Conservation (phyloP, 1,140 invertebrate genomes). For the Brachionus asplanchnoidis region DNA sequence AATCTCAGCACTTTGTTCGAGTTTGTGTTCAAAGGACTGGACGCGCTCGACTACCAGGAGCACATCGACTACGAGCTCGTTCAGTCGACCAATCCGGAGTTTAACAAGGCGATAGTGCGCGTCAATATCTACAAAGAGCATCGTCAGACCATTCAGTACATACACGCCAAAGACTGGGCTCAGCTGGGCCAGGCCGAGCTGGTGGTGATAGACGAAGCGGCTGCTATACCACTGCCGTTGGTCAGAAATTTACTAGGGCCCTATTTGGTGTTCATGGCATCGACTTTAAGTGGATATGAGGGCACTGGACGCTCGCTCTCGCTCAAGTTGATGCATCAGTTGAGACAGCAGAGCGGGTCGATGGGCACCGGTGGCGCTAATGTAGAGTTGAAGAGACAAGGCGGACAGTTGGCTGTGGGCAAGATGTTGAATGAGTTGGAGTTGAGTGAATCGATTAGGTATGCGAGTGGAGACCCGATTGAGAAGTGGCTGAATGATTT, state of each 20-base stretch:
- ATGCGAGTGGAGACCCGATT: constrained; percentile 76
- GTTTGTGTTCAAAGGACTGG: constrained; percentile 92
- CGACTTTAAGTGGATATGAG: constrained; percentile 97
- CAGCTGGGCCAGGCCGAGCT: constrained; percentile 77
- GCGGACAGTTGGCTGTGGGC: constrained; percentile 52
- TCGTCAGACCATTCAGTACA: constrained; percentile 96
- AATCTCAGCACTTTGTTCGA: constrained; percentile 97
- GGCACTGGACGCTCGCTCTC: constrained; percentile 93
- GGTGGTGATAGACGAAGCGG: constrained; percentile 95
- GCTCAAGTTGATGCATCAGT: constrained; percentile 85
- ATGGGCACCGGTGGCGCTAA: constrained; percentile 45
- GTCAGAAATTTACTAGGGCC: constrained; percentile 71
- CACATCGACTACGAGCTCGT: constrained; percentile 91
- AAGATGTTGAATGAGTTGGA: constrained; percentile 46
- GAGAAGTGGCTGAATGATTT: constrained; percentile 87
- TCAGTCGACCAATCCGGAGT: constrained; percentile 91
- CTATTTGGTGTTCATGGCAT: constrained; percentile 89
- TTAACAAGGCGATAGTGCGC: constrained; percentile 89
- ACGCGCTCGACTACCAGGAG: constrained; percentile 86
- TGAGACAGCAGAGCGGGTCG: constrained; percentile 65
- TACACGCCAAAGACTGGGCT: constrained; percentile 81
- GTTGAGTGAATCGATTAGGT: constrained; percentile 90
- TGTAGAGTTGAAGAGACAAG: constrained; percentile 47
- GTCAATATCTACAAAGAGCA: constrained; percentile 84
- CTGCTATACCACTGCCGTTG: constrained; percentile 89